phyloP scores from a whole-genome alignment of 2,113 vertebrate genomes.

The Datnioides undecimradiatus region DNA sequence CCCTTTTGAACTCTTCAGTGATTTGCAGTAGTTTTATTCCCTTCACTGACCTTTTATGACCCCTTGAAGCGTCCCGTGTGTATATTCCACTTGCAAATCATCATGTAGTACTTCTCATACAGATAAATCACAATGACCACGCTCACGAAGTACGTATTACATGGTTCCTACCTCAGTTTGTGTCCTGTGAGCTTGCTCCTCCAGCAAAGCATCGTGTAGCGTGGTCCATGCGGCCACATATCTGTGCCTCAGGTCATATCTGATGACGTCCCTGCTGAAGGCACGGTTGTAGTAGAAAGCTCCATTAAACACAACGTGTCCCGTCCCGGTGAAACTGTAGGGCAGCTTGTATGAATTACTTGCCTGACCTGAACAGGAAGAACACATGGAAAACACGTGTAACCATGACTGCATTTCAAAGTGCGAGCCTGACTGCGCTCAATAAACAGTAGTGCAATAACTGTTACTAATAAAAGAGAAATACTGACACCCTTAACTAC shows the following conservation, averaged over 20 bases:
- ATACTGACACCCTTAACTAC: too few relatives aligned
- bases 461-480: too few relatives aligned
- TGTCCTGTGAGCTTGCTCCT: conserved; percentile 81
- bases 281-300: conserved; percentile 97
- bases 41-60: conserved; percentile 10
- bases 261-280: conserved; percentile 94
- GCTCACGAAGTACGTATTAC: background rate
- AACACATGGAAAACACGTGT: conserved; percentile 31
- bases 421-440: background rate
- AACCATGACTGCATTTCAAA: background rate
- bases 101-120: background rate
- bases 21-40: conserved; percentile 41
- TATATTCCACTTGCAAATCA: conserved; percentile 4
- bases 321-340: conserved; percentile 94
- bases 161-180: conserved; percentile 66
- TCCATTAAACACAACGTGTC: conserved; percentile 91
- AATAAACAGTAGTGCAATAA: background rate
- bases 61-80: conserved; percentile 8
- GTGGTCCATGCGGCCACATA: conserved; percentile 93
- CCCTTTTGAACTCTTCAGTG: conserved; percentile 29
- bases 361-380: conserved; percentile 66
- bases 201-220: conserved; percentile 90
- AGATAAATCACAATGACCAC: background rate
- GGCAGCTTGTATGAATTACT: conserved; percentile 97
- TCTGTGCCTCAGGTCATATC: conserved; percentile 91